These are phyloP conservation scores for Dipodomys ordii DNA, from an alignment of 2,113 vertebrate genomes.

Conservation along the genomic window DNA sequence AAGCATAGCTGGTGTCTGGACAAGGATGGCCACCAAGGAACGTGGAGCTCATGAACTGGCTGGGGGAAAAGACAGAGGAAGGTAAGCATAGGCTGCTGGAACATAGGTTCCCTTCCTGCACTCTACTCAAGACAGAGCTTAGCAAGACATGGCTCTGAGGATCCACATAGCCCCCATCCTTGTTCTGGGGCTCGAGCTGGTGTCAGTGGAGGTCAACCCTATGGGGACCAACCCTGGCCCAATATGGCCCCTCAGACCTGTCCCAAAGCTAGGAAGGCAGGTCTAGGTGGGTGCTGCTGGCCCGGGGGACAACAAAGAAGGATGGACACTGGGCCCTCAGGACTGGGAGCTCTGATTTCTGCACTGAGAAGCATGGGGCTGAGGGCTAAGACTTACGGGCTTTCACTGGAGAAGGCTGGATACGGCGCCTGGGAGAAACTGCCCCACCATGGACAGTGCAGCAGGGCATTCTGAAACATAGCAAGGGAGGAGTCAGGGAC, in stretches of 20 bases:
- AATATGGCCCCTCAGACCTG: not conserved
- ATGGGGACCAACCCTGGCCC: too few relatives aligned
- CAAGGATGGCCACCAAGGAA: constrained; percentile 80
- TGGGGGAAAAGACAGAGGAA: constrained; percentile 69
- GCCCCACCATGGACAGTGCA: constrained; percentile 82
- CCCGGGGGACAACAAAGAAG: not conserved
- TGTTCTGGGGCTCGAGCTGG: not conserved
- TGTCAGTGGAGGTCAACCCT: too few relatives aligned
- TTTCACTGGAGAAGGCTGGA: constrained; percentile 83
- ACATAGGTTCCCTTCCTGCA: not conserved
- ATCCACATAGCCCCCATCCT: not conserved
- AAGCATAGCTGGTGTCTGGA: constrained; percentile 80
- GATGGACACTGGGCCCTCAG: too few relatives aligned
- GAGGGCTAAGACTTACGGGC: constrained; percentile 86
- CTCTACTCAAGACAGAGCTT: not conserved
- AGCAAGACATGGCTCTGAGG: too few relatives aligned
- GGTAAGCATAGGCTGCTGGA: not conserved
- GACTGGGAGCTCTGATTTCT: not conserved
- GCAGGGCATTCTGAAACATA: constrained; percentile 84
- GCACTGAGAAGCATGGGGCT: too few relatives aligned
- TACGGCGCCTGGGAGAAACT: constrained; percentile 76
- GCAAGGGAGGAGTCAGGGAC: not conserved
- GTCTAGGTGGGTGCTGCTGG: too few relatives aligned
- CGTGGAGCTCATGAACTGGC: constrained; percentile 81
- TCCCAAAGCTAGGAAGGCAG: not conserved